Conservation (phyloP, 2,888 invertebrate genomes). For the Synergus japonicus region DNA sequence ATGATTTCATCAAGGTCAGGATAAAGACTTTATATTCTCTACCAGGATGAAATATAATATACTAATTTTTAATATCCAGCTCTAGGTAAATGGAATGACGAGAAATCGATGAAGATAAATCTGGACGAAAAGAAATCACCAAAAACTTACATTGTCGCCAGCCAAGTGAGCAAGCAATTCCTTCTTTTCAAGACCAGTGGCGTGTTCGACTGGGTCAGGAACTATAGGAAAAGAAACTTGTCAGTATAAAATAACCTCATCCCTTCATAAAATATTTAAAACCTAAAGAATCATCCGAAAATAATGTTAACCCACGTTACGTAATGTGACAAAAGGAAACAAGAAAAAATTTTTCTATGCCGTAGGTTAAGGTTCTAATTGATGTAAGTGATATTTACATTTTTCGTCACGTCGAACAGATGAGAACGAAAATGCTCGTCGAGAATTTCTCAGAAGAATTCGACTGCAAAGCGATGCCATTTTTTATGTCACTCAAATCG, state of each 20-base stretch:
- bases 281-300: constrained; percentile 21
- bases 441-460: constrained; percentile 83
- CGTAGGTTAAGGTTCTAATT: neutral
- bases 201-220: constrained; percentile 92
- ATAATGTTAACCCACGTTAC: constrained; percentile 48
- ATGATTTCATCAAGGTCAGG: neutral
- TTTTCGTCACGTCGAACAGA: constrained; percentile 44
- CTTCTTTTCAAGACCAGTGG: constrained; percentile 94
- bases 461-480: constrained; percentile 89
- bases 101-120: neutral
- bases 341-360: constrained; percentile 14
- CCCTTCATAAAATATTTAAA: constrained; percentile 4
- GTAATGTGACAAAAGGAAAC: constrained; percentile 52
- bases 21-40: neutral
- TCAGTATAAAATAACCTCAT: constrained; percentile 11
- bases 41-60: neutral
- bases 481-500: constrained; percentile 70
- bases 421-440: constrained; percentile 65
- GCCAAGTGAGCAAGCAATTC: constrained; percentile 91
- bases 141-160: constrained; percentile 86
- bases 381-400: constrained; percentile 12
- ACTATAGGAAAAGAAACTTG: constrained; percentile 53
- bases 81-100: neutral
- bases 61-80: neutral
- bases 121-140: constrained; percentile 47